Base-by-base conservation (phyloP, 2,113 vertebrate species). In the Struthidea cinerea region DNA sequence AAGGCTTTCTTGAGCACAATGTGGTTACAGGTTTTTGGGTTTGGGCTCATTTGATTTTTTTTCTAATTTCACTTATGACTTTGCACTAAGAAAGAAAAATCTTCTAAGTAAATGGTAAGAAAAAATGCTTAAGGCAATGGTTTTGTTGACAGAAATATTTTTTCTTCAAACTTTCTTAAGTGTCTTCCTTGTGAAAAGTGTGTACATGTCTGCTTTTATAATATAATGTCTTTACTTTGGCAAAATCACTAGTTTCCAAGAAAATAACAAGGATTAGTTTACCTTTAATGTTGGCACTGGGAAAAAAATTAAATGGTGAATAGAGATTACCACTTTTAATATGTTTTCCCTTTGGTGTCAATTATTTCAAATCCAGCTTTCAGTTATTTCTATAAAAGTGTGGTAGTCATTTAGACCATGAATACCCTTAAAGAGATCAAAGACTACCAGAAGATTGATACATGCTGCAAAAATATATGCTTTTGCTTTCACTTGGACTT, bases 321-420 rank as follows among this genome's bases (percentile, higher is more conserved):
- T 95, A 94, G 93, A 97, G 84, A 97, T 96, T 93, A 86, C 75
- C 89, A 93, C 59, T 86, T 97, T 97, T 95, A 97, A 96, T 93
- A 95, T 92, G 88, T 97, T 97, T 98, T 97, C 97, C 96, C 97
- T 97, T 97, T 94, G 94, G 97, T 97, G 76, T 97, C 96, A 97
- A 98, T 98, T 98, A 98, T 97, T 98, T 97, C 94, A 97, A 98
- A 97, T 96, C 73, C 94, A 95, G 57, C 91, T 97, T 97, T 96
- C 68, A 93, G 69, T 94, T 96, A 97, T 97, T 98, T 97, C 92
- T 98, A 18, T 93, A 94, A 96, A 96, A 97, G 89, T 85, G 57
- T 92, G 87, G 75, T 96, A 90, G 93, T 95, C 97, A 97, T 97
- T 98, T 97, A 97, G 88, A 97, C 78, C 56, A 96, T 94, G 93